These are phyloP conservation scores for Himalopsyche phryganea DNA, from an alignment of 1,140 invertebrate genomes.

Conservation along the genomic window DNA sequence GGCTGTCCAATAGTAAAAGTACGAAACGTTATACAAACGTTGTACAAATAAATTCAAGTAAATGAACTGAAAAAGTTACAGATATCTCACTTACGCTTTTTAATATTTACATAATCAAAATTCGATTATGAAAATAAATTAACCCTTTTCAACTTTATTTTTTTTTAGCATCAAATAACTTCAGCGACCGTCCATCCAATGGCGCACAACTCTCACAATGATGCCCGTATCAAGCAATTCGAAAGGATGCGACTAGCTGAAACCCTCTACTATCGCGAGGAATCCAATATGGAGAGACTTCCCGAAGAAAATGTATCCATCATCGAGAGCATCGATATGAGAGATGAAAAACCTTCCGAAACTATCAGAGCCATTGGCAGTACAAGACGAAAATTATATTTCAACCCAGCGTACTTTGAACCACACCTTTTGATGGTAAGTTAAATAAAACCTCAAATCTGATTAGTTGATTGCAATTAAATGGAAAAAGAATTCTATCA, in stretches of 20 bases:
- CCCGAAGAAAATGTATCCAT: constrained; percentile 81
- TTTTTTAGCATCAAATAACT: constrained; percentile 56
- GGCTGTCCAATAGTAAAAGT: no score
- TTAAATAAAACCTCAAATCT: no score
- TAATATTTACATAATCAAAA: no score
- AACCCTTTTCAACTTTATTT: no score
- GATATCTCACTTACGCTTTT: no score
- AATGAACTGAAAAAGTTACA: no score
- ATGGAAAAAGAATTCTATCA: no score
- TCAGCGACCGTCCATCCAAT: constrained; percentile 67
- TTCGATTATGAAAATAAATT: no score
- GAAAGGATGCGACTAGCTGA: constrained; percentile 43
- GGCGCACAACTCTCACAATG: constrained; percentile 37
- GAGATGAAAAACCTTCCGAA: constrained; percentile 59
- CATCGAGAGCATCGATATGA: constrained; percentile 69
- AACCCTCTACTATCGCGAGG: constrained; percentile 43
- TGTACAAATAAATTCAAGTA: no score
- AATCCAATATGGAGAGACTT: constrained; percentile 63
- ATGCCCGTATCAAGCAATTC: constrained; percentile 34
- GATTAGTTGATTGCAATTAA: no score
- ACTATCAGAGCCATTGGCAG: constrained; percentile 61
- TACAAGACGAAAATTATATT: constrained; percentile 75
- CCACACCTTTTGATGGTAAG: constrained; percentile 75
- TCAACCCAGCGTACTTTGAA: constrained; percentile 86
- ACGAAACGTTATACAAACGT: no score